These are phyloP conservation scores for Steatornis caripensis DNA, from an alignment of 2,113 vertebrate genomes.

Conservation along the genomic window DNA sequence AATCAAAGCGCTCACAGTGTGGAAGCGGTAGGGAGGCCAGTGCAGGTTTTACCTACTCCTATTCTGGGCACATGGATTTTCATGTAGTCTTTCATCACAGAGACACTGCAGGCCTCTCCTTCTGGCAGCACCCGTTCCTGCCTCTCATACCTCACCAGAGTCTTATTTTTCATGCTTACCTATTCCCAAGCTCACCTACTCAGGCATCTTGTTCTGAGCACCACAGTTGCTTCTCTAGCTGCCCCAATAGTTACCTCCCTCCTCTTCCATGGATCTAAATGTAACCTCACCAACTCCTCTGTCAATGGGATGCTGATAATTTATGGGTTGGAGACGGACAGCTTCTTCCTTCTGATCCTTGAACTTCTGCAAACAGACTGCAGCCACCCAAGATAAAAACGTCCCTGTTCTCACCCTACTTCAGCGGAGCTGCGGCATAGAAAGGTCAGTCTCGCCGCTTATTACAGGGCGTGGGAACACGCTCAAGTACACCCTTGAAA, in stretches of 20 bases:
- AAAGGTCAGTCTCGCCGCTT: background rate
- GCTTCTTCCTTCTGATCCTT: background rate
- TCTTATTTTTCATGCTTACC: background rate
- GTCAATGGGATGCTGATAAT: background rate
- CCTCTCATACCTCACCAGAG: background rate
- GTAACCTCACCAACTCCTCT: background rate
- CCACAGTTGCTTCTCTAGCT: background rate
- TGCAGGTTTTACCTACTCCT: background rate
- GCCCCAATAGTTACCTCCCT: background rate
- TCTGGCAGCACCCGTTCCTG: background rate
- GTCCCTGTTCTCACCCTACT: background rate
- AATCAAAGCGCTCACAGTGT: background rate
- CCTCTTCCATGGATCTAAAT: background rate
- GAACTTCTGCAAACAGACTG: background rate
- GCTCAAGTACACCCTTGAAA: background rate
- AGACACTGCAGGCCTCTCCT: background rate
- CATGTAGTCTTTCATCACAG: background rate
- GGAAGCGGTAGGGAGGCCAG: background rate
- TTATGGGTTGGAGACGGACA: background rate
- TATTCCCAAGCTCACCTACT: background rate
- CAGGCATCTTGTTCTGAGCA: background rate
- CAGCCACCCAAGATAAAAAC: background rate
- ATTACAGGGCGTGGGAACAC: background rate
- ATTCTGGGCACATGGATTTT: background rate
- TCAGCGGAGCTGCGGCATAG: background rate